Base-by-base conservation (phyloP, 1,140 invertebrate genomes). In the Mycetomoellerius zeteki region DNA sequence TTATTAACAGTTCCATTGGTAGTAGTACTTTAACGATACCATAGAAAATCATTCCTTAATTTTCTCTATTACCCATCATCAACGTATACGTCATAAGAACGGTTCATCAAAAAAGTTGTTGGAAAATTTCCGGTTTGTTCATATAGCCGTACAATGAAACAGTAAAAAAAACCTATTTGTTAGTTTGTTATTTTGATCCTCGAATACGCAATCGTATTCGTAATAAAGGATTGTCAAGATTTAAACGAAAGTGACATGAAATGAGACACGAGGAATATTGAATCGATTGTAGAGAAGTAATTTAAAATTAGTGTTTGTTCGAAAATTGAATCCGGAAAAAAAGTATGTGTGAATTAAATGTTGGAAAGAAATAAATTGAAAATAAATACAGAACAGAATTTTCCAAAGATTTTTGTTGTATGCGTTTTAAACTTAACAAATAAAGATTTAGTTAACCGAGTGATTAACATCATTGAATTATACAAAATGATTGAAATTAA, bases 21-120 rank as follows among this genome's bases (percentile, higher is more conserved):
- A n/a, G 14, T 43, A 16, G n/a, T 60, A 21, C 6, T 3, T 12
- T 12, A 47, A 54, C 30, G 30, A 71, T 30, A 14, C 27, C 24
- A 24, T 56, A 30, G 64, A 54, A 69, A 69, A 80, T 52, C 27
- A 33, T 65, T n/a, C n/a, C 21, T 37, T 56, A 43, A 81, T 81
- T 81, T 81, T 56, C 33, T 71, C 16, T 33, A 56, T 71, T 52
- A 52, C 2, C 16, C 30, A 7, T 37, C 19, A 52, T 78, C 43
- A 52, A 62, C 33, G 10, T 47, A 19, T 2, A 24, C 10, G 10
- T 47, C 6, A 12, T n/a, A 64, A 78, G 76, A 52, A 37, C 37
- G 0, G 43, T 37, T 67, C 30, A 10, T 80, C 24, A 65, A 6
- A 47, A 30, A 52, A 37, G 16, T 33, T 24, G 2, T 30, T 27